A percentile compares a stretch with the other conserved stretches of the same genome.
phyloP scores from a whole-genome alignment of 1,140 invertebrate genomes.

The Ceratosolen fusciceps region DNA sequence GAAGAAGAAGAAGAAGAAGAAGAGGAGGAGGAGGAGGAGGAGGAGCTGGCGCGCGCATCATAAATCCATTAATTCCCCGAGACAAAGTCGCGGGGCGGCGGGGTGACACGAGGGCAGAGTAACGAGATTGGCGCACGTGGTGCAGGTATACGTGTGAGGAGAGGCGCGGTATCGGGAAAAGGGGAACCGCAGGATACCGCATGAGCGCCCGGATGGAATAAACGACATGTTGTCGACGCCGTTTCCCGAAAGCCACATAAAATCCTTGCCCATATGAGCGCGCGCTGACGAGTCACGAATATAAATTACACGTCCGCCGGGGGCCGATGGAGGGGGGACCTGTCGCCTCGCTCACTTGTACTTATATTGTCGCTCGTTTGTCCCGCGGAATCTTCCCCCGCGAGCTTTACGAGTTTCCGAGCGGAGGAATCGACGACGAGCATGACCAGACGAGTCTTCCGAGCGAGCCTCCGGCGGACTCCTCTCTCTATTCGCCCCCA shows the following conservation, averaged over 20 bases:
- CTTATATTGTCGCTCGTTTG: constrained; percentile 37
- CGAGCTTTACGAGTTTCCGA: constrained; percentile 36
- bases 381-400: neutral
- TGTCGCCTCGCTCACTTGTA: constrained; percentile 1
- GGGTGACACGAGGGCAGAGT: neutral
- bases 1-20: too few relatives aligned
- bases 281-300: constrained; percentile 38
- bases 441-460: neutral
- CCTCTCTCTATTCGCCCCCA: too few relatives aligned
- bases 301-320: constrained; percentile 34
- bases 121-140: constrained; percentile 28
- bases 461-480: neutral
- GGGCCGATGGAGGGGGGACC: neutral
- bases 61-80: constrained; percentile 2
- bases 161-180: neutral
- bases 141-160: neutral
- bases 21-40: too few relatives aligned
- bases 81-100: neutral
- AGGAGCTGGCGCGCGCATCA: neutral
- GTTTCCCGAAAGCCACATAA: constrained; percentile 50
- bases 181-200: constrained; percentile 3
- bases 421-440: neutral
- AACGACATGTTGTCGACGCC: constrained; percentile 13
- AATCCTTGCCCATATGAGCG: constrained; percentile 43
- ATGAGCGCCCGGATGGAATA: constrained; percentile 33